phyloP scores from a whole-genome alignment of 2,888 invertebrate genomes.

The Lycia hirtaria region DNA sequence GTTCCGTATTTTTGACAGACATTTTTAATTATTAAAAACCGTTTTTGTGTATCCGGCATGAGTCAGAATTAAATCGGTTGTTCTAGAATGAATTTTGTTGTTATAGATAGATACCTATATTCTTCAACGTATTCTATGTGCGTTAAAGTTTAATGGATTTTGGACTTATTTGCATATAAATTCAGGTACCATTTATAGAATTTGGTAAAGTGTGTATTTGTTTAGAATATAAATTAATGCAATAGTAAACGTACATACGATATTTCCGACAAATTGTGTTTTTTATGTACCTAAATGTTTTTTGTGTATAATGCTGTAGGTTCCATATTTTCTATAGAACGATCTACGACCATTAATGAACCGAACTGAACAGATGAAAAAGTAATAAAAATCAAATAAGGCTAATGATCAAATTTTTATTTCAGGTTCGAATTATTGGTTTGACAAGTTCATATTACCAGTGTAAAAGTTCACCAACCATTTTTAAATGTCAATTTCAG shows the following conservation, averaged over 20 bases:
- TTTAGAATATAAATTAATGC: conserved; percentile 4
- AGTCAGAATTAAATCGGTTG: not conserved
- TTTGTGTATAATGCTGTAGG: too few species aligned
- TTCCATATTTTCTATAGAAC: too few species aligned
- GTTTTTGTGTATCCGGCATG: conserved; percentile 17
- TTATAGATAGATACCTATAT: not conserved
- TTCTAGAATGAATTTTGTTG: conserved; percentile 10
- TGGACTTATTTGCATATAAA: not conserved
- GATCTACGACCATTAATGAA: too few species aligned
- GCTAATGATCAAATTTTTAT: too few species aligned
- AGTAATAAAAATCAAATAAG: too few species aligned
- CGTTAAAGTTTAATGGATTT: conserved; percentile 5
- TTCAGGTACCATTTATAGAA: not conserved
- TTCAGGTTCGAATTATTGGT: too few species aligned
- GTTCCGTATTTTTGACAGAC: conserved; percentile 40
- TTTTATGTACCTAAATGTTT: not conserved
- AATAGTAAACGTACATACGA: not conserved
- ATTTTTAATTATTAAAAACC: conserved; percentile 25
- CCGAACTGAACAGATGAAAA: too few species aligned
- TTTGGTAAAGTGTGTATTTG: not conserved
- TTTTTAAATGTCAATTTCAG: too few species aligned
- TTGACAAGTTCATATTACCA: too few species aligned
- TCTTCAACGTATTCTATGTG: not conserved
- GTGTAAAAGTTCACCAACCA: too few species aligned
- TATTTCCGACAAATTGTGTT: not conserved